Conservation (phyloP, 2,113 vertebrate species). For the Melanocharis versteri region DNA sequence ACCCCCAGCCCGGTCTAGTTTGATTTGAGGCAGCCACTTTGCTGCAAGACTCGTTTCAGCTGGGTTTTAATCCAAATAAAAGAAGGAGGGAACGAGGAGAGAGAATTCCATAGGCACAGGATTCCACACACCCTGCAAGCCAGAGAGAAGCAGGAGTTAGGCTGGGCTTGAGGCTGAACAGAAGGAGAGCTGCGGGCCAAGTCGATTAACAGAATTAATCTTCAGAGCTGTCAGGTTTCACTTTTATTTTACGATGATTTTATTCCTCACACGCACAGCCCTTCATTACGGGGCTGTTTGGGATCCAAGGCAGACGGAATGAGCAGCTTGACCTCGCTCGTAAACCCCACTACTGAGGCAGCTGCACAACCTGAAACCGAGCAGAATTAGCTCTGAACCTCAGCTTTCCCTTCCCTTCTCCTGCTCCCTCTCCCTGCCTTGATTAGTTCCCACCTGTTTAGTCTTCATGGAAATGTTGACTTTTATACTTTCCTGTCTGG, state of each 20-base stretch:
- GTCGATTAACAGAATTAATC: conserved; percentile 53
- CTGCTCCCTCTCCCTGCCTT: not conserved
- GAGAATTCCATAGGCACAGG: not conserved
- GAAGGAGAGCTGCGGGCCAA: conserved; percentile 4
- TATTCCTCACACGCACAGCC: not conserved
- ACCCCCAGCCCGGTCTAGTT: not conserved
- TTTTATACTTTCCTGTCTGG: conserved; percentile 68
- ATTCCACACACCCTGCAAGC: not conserved
- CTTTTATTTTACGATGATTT: conserved; percentile 5
- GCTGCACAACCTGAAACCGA: conserved; percentile 9
- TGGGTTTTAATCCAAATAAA: not conserved
- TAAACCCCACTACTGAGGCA: conserved; percentile 33
- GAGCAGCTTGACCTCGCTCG: not conserved
- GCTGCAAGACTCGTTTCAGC: not conserved
- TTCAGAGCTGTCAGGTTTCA: conserved; percentile 40
- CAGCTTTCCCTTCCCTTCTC: not conserved
- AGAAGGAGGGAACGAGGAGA: not conserved
- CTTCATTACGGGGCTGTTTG: conserved; percentile 9
- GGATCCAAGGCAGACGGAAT: conserved; percentile 41
- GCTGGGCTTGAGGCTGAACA: conserved; percentile 36
- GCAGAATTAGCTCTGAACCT: not conserved
- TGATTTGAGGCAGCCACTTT: not conserved
- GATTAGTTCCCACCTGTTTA: conserved; percentile 61
- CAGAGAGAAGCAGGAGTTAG: not conserved
- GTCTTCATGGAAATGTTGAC: conserved; percentile 66